A percentile compares a stretch with the other conserved stretches of the same genome.
Evolutionary conservation across 2,888 invertebrate species (phyloP).

Genomic region (Epinotia bilunana): DNA sequence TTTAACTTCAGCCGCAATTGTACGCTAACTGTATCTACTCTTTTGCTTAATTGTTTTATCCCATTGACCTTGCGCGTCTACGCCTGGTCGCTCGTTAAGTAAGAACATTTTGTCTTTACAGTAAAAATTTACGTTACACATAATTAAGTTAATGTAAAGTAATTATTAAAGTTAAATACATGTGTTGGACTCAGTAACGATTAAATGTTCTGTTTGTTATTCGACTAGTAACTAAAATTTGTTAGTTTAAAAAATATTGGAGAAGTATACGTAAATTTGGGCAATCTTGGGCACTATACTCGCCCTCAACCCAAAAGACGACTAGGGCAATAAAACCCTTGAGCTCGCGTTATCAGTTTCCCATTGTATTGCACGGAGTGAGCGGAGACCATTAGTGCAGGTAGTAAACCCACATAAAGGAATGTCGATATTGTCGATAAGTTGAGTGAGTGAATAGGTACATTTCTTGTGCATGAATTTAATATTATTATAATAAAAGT

Average conservation of each 20-base stretch:
- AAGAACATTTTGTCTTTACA: conserved; percentile 10
- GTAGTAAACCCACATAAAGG: no score
- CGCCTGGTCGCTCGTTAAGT: conserved; percentile 5
- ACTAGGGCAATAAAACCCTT: no score
- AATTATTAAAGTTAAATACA: conserved; percentile 9
- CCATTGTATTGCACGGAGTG: no score
- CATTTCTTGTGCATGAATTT: no score
- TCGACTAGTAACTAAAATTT: neutral
- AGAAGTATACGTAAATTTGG: conserved; percentile 9
- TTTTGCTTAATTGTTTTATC: conserved; percentile 25
- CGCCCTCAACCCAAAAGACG: no score
- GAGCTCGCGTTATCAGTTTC: no score
- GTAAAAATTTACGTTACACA: conserved; percentile 8
- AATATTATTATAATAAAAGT: no score
- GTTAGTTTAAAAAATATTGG: conserved; percentile 8
- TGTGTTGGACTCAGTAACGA: neutral
- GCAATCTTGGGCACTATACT: neutral
- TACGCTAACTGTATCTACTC: conserved; percentile 9
- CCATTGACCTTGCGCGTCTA: conserved; percentile 6
- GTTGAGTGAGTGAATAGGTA: no score
- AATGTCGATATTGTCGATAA: no score
- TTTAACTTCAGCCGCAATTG: conserved; percentile 46
- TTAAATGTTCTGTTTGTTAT: neutral
- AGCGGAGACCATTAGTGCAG: no score
- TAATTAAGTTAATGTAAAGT: conserved; percentile 24